Evolutionary conservation across 2,113 vertebrate species (phyloP), one percentile per base, ranked within the genome.

Genomic region (Corythornis vintsioides): DNA sequence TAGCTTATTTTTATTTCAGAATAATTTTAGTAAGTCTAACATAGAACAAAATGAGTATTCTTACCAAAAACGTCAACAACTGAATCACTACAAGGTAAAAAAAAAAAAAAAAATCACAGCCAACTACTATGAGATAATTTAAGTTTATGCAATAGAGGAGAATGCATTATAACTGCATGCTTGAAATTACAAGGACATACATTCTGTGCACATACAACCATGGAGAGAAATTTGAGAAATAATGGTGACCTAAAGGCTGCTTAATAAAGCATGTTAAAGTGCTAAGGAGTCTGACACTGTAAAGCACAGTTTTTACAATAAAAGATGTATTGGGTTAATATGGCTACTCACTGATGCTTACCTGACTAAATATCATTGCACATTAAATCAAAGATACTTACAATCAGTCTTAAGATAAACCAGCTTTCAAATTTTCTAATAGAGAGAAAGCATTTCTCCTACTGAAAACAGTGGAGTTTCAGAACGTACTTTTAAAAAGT

Each of bases 251-350:
- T 98, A 98, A 97, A 98, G 97, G 98, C 98, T 99, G 99, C 98
- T 98, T 99, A 99, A 99, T 99, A 99, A 99, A 98, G 98, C 99
- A 99, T 99, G 98, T 97, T 98, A 98, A 98, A 98, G 97, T 98
- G 98, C 97, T 99, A 98, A 98, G 98, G 97, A 98, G 98, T 97
- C 97, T 98, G 98, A 98, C 98, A 98, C 98, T 98, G 98, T 97
- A 98, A 98, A 99, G 98, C 98, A 98, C 97, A 99, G 99, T 99
- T 99, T 99, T 99, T 99, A 99, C 98, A 99, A 98, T 98, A 98
- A 98, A 99, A 99, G 99, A 99, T 99, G 97, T 99, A 99, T 99
- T 98, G 98, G 98, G 97, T 98, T 99, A 99, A 99, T 99, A 99
- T 98, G 98, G 98, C 97, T 98, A 99, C 98, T 98, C 99, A 99